Conservation (phyloP, 2,113 vertebrate species). For the Dasypus novemcinctus region DNA sequence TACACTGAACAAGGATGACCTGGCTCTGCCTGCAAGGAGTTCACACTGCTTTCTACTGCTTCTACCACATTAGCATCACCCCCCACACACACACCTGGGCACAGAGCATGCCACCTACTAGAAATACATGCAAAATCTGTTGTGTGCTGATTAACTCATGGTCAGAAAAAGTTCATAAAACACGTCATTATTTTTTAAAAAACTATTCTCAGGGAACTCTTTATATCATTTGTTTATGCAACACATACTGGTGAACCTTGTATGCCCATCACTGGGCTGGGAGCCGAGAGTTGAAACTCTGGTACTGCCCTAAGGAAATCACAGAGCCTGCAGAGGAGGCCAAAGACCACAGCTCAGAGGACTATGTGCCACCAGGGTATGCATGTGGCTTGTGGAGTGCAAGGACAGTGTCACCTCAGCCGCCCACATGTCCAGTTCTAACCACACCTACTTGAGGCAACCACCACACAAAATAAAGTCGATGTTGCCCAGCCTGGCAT, state of each 20-base stretch:
- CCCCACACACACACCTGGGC: background rate
- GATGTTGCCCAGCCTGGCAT: background rate
- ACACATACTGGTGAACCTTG: background rate
- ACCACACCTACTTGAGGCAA: background rate
- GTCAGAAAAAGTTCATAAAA: background rate
- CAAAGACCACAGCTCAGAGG: background rate
- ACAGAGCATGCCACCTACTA: background rate
- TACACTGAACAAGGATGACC: background rate
- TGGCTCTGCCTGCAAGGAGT: background rate
- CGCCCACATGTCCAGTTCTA: background rate
- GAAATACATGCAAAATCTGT: background rate
- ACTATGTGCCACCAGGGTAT: background rate
- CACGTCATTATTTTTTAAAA: background rate
- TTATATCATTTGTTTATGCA: background rate
- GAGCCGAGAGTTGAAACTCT: background rate
- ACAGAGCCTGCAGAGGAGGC: background rate
- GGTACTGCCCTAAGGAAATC: background rate
- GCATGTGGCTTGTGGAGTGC: background rate
- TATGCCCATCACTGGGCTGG: too few relatives aligned
- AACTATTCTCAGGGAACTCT: constrained; percentile 34
- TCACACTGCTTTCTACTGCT: background rate
- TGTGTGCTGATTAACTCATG: background rate
- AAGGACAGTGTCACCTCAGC: background rate
- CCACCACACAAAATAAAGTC: background rate
- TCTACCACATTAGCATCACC: background rate